Percentiles rank a stretch among this genome's conserved stretches.
phyloP scores from a whole-genome alignment of 2,797 vertebrate genomes.

The Notolepis coatsorum region DNA sequence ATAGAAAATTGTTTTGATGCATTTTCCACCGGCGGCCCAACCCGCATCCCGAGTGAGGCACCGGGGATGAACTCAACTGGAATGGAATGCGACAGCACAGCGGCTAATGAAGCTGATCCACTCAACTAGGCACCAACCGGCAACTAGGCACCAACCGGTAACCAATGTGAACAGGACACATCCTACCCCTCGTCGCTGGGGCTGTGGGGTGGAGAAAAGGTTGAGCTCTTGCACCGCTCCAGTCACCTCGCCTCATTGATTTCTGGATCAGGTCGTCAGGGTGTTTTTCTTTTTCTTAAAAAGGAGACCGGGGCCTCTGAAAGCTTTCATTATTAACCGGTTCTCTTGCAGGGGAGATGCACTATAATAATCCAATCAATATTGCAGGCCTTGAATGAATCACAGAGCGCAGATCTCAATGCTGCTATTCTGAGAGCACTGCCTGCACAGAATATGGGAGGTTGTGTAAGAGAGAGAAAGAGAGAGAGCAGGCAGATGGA shows the following conservation, averaged over 20 bases:
- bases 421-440: constrained; percentile 67
- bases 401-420: constrained; percentile 52
- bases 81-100: constrained; percentile 12
- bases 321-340: constrained; percentile 64
- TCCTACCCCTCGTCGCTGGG: constrained; percentile 10
- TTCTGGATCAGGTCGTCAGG: constrained; percentile 43
- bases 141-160: constrained; percentile 5
- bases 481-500: constrained; percentile 49
- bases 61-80: constrained; percentile 30
- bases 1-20: too few species aligned
- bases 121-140: constrained; percentile 32
- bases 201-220: constrained; percentile 28
- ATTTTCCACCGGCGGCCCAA: background rate
- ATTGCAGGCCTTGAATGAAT: constrained; percentile 67
- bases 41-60: constrained; percentile 2
- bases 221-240: constrained; percentile 28
- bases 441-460: constrained; percentile 45
- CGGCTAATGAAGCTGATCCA: constrained; percentile 17
- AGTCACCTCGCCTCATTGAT: constrained; percentile 50
- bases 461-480: constrained; percentile 44
- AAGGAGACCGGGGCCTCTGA: constrained; percentile 47
- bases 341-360: constrained; percentile 57
- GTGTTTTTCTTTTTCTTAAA: constrained; percentile 26
- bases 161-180: constrained; percentile 30
- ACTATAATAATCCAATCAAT: constrained; percentile 78